Conservation (phyloP, 2,113 vertebrate genomes). For the Sander vitreus region DNA sequence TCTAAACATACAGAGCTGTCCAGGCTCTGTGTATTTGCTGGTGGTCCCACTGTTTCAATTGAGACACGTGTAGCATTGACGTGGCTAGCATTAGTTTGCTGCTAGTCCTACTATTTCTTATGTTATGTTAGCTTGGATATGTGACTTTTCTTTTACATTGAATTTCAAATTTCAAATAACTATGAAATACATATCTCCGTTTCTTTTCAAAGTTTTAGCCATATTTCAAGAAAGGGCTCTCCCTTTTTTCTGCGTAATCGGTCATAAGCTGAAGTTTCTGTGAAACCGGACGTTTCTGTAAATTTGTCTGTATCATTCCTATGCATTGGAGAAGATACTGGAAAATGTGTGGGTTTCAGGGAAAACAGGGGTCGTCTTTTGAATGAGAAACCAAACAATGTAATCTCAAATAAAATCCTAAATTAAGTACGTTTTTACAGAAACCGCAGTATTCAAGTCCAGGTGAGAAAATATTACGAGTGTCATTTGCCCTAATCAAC, state of each 20-base stretch:
- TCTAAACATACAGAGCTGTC: not conserved
- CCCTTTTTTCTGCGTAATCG: not conserved
- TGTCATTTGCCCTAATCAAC: not conserved
- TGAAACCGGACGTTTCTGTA: not conserved
- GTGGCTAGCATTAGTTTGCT: not conserved
- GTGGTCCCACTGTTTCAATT: not conserved
- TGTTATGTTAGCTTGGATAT: not conserved
- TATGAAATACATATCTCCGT: not conserved
- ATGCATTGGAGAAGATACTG: not conserved
- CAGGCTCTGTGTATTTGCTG: not conserved
- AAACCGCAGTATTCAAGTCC: not conserved
- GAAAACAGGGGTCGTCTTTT: not conserved
- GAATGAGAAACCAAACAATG: constrained; percentile 14
- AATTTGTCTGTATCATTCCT: not conserved
- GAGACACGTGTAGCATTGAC: not conserved
- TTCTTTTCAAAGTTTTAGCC: not conserved
- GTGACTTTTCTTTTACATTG: not conserved
- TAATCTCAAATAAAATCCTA: not conserved
- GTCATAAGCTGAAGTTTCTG: not conserved
- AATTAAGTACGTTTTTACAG: not conserved
- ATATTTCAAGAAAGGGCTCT: not conserved
- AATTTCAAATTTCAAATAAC: not conserved
- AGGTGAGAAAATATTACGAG: constrained; percentile 1
- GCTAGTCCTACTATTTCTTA: not conserved
- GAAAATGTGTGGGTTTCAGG: not conserved